Conservation (phyloP, 2,113 vertebrate genomes). For the Phalacrocorax carbo region DNA sequence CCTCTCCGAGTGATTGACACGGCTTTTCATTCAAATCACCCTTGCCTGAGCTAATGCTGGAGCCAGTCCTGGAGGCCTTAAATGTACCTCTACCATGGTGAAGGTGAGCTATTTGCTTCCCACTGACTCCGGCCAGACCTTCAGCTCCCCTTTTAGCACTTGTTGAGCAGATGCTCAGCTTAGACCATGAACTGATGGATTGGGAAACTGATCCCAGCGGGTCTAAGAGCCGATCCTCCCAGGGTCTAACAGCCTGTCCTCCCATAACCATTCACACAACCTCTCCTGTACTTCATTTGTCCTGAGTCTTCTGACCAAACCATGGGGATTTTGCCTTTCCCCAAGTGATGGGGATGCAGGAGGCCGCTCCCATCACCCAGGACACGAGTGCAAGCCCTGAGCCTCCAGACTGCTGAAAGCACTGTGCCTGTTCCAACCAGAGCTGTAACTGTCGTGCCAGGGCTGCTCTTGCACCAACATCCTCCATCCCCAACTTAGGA, state of each 20-base stretch:
- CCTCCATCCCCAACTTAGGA: not conserved
- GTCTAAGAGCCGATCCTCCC: not conserved
- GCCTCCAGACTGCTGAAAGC: not conserved
- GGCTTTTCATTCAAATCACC: not conserved
- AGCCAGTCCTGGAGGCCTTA: not conserved
- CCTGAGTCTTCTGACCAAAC: not conserved
- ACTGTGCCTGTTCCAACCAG: not conserved
- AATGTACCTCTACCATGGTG: rapidly evolving
- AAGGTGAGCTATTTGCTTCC: not conserved
- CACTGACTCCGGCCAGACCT: not conserved
- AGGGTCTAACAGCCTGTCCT: not conserved
- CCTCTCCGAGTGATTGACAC: rapidly evolving
- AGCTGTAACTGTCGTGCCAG: rapidly evolving
- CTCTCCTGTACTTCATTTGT: not conserved
- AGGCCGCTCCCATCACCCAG: not conserved
- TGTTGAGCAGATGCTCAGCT: not conserved
- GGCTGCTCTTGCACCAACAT: not conserved
- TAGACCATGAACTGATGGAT: not conserved
- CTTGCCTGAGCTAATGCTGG: not conserved
- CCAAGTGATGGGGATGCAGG: not conserved
- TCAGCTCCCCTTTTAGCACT: not conserved
- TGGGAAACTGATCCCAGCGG: not conserved
- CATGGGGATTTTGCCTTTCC: not conserved
- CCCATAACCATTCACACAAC: not conserved
- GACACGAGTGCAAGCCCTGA: not conserved